Evolutionary conservation across 2,113 vertebrate genomes (phyloP).

Genomic region (Pica pica): DNA sequence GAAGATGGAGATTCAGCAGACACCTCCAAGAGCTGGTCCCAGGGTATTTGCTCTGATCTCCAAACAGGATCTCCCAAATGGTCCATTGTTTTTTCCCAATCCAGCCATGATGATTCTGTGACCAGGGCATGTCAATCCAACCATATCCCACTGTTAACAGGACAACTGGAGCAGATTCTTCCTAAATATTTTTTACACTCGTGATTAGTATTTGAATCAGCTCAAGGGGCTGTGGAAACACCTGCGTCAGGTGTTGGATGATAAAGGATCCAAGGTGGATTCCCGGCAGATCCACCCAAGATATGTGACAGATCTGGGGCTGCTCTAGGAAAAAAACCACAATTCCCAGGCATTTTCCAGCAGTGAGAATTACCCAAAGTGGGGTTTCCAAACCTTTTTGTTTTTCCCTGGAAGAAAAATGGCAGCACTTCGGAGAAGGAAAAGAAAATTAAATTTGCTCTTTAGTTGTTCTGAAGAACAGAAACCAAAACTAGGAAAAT

Average conservation of each 20-base stretch:
- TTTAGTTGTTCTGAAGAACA: neutral
- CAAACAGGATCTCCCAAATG: no score
- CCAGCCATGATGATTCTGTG: rapidly evolving
- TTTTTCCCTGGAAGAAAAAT: neutral
- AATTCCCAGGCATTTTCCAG: neutral
- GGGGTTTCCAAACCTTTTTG: neutral
- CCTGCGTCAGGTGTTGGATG: neutral
- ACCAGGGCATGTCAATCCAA: neutral
- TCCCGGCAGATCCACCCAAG: neutral
- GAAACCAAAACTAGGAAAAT: neutral
- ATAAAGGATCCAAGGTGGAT: neutral
- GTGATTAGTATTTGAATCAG: rapidly evolving
- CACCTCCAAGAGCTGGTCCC: neutral
- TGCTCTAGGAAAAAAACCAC: neutral
- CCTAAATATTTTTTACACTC: no score
- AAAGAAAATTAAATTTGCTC: neutral
- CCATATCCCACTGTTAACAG: rapidly evolving
- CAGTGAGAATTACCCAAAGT: no score
- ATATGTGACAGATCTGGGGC: neutral
- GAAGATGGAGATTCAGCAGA: neutral
- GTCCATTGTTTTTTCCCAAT: rapidly evolving
- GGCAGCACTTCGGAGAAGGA: neutral
- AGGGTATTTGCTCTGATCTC: neutral
- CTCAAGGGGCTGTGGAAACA: neutral
- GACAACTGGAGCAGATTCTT: neutral